These are phyloP conservation scores for Eristalis pertinax DNA, from an alignment of 2,888 invertebrate species.

Conservation along the genomic window DNA sequence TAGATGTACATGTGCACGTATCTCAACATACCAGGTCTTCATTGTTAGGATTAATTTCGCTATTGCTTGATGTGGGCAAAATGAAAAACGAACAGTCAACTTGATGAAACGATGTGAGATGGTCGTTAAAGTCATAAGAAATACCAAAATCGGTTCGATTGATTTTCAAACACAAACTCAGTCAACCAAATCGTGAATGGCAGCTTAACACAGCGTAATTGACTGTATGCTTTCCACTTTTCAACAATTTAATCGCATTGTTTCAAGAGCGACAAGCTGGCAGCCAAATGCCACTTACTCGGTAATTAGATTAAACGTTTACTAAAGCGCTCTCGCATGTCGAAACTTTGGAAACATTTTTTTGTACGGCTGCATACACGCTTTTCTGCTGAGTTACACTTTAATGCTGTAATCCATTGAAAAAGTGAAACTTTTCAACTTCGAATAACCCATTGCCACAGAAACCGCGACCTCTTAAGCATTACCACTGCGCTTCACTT, in stretches of 20 bases:
- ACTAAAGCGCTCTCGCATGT: slow-evolving; percentile 26
- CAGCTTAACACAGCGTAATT: neutral
- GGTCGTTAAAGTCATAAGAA: neutral
- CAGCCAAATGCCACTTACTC: slow-evolving; percentile 7
- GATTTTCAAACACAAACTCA: too few relatives aligned
- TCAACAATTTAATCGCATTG: slow-evolving; percentile 3
- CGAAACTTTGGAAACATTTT: slow-evolving; percentile 9
- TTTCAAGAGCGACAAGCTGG: neutral
- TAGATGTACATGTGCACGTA: neutral
- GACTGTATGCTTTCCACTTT: neutral
- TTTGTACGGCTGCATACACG: slow-evolving; percentile 8
- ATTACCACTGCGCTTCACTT: slow-evolving; percentile 9
- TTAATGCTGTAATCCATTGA: slow-evolving; percentile 34
- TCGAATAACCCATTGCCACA: slow-evolving; percentile 26
- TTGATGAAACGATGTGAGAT: too few relatives aligned
- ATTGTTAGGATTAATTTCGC: slow-evolving; percentile 18
- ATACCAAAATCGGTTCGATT: neutral
- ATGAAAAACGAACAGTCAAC: too few relatives aligned
- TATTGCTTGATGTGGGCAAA: neutral
- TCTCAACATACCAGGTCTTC: neutral
- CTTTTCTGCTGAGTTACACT: slow-evolving; percentile 35
- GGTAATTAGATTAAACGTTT: slow-evolving; percentile 57
- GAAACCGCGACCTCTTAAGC: slow-evolving; percentile 59
- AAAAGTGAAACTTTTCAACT: slow-evolving; percentile 62
- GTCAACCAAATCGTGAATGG: too few relatives aligned